These are phyloP conservation scores for Melanchra persicariae DNA, from an alignment of 2,888 invertebrate genomes.

Conservation along the genomic window DNA sequence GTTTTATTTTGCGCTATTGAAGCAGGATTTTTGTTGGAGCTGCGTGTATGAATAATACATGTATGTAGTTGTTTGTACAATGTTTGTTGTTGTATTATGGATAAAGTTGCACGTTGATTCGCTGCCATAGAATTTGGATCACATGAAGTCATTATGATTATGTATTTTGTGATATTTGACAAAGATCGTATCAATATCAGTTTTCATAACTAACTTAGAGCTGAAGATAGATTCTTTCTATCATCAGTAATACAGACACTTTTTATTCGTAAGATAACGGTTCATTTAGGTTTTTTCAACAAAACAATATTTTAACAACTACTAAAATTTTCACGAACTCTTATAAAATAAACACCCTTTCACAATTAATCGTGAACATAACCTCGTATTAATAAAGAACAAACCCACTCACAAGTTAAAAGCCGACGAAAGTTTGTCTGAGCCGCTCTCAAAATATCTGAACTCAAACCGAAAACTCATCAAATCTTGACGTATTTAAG, in stretches of 20 bases:
- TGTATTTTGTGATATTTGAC: too few species aligned
- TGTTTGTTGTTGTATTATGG: neutral
- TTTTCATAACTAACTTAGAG: too few species aligned
- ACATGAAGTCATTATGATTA: neutral
- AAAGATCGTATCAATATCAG: too few species aligned
- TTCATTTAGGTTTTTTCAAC: neutral
- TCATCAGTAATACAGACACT: neutral
- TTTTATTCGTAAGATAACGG: neutral
- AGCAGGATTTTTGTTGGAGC: slow-evolving; percentile 6
- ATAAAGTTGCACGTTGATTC: neutral
- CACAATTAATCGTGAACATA: slow-evolving; percentile 45
- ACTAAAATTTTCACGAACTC: neutral
- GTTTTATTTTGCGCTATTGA: slow-evolving; percentile 37
- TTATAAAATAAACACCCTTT: slow-evolving; percentile 31
- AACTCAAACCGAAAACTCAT: slow-evolving; percentile 66
- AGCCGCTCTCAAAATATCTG: slow-evolving; percentile 52
- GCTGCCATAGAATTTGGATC: neutral
- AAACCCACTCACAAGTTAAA: slow-evolving; percentile 42
- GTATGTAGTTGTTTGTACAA: slow-evolving; percentile 18
- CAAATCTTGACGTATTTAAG: slow-evolving; percentile 69
- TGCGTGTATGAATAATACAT: slow-evolving; percentile 29
- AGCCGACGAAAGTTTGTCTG: slow-evolving; percentile 40
- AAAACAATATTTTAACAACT: neutral
- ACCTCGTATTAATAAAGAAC: slow-evolving; percentile 51
- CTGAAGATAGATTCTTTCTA: neutral